Evolutionary conservation across 2,888 invertebrate species (phyloP).

Genomic region (Mystacides longicornis): DNA sequence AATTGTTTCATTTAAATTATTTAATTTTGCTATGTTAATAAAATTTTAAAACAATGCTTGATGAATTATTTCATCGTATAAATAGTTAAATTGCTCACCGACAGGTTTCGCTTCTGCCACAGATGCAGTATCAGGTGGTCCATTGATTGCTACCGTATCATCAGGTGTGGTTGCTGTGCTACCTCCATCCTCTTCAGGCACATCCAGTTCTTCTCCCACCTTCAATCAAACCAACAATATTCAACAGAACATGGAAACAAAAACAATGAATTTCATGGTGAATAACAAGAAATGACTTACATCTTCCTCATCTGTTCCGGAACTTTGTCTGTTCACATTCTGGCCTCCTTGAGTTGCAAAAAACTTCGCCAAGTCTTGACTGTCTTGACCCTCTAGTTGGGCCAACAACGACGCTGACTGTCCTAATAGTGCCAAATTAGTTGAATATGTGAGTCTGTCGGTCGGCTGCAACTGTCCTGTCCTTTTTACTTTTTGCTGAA

Average conservation of each 20-base stretch:
- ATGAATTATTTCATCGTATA: too few relatives aligned
- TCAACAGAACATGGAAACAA: background rate
- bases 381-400: conserved; percentile 47
- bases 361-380: conserved; percentile 38
- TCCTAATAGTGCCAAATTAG: conserved; percentile 48
- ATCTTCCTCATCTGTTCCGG: conserved; percentile 27
- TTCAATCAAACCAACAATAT: conserved; percentile 26
- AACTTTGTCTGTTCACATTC: conserved; percentile 20
- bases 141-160: conserved; percentile 41
- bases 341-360: conserved; percentile 10
- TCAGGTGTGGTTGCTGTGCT: conserved; percentile 24
- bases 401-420: conserved; percentile 52
- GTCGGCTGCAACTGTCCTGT: conserved; percentile 47
- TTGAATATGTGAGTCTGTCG: conserved; percentile 51
- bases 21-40: too few relatives aligned
- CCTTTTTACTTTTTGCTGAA: conserved; percentile 55
- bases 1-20: too few relatives aligned
- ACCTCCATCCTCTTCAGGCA: conserved; percentile 30
- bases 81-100: conserved; percentile 38
- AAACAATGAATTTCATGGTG: background rate
- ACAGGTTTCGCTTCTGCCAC: conserved; percentile 72
- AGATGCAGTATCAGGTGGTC: conserved; percentile 52
- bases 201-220: conserved; percentile 44
- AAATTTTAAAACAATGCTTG: too few relatives aligned
- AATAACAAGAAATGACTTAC: conserved; percentile 29